A percentile compares a stretch with the other conserved stretches of the same genome.
Conservation (phyloP, 2,888 invertebrate species). For the Heliconius ethilla region DNA sequence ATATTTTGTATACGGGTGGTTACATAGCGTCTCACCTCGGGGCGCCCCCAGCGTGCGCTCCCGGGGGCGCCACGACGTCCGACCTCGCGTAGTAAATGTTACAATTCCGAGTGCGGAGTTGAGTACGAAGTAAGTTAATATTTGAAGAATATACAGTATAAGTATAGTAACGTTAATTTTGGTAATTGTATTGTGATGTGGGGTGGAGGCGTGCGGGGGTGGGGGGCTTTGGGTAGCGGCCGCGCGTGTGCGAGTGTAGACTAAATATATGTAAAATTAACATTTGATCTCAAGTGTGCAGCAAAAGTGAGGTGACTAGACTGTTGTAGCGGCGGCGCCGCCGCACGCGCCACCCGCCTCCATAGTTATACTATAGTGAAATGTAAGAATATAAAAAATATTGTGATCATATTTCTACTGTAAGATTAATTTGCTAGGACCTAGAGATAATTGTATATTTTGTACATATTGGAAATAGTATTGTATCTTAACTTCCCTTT, state of each 20-base stretch:
- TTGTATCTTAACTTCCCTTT: conserved; percentile 82
- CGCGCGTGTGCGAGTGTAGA: conserved; percentile 76
- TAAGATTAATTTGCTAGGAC: conserved; percentile 76
- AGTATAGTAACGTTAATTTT: conserved; percentile 27
- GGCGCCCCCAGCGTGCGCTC: conserved; percentile 44
- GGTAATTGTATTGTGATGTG: conserved; percentile 44
- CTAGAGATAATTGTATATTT: conserved; percentile 81
- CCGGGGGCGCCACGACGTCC: conserved; percentile 15
- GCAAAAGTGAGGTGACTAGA: conserved; percentile 77
- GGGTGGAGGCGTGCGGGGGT: conserved; percentile 39
- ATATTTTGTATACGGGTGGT: conserved; percentile 39
- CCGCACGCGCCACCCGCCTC: conserved; percentile 55
- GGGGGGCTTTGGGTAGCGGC: conserved; percentile 57
- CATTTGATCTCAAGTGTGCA: conserved; percentile 82
- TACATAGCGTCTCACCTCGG: conserved; percentile 48
- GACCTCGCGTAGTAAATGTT: neutral
- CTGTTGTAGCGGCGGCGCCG: conserved; percentile 68
- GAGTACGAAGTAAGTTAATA: conserved; percentile 16
- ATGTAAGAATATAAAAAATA: conserved; percentile 79
- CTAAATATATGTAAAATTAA: conserved; percentile 78
- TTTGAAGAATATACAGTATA: conserved; percentile 12
- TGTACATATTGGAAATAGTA: conserved; percentile 83
- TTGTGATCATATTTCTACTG: conserved; percentile 82
- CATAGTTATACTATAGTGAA: conserved; percentile 62
- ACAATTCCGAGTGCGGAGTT: neutral